Conservation (phyloP, 2,797 vertebrate species). For the Microtus californicus region DNA sequence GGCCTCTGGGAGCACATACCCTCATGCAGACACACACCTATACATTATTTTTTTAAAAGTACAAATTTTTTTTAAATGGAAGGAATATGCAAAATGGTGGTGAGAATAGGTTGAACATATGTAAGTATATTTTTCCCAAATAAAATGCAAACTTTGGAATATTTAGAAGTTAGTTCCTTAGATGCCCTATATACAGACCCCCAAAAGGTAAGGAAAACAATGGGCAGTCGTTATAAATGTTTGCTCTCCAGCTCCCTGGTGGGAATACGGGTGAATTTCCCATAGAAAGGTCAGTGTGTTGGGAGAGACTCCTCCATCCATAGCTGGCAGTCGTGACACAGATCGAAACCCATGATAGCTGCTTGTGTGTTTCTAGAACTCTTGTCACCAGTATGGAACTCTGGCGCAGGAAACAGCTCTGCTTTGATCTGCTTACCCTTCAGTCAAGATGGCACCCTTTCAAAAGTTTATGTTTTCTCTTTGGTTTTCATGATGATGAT, state of each 20-base stretch:
- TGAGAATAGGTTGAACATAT: background rate
- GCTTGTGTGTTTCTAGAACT: background rate
- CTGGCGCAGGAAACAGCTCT: background rate
- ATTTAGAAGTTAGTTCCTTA: background rate
- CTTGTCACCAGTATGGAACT: background rate
- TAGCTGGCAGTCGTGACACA: background rate
- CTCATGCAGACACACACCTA: background rate
- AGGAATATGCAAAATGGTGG: background rate
- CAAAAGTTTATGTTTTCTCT: background rate
- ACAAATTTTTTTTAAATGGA: background rate
- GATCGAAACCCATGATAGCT: background rate
- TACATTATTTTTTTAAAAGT: background rate
- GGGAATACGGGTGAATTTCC: background rate
- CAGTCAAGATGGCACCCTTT: background rate
- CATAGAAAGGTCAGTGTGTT: background rate
- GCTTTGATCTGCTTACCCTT: background rate
- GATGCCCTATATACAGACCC: background rate
- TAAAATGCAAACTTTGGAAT: background rate
- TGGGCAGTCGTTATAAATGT: background rate
- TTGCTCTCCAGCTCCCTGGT: background rate
- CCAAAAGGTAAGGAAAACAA: background rate
- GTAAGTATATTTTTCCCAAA: background rate
- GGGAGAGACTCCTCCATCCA: background rate
- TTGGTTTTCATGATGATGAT: background rate
- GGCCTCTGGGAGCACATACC: background rate